These are phyloP conservation scores for Tautogolabrus adspersus DNA, from an alignment of 2,113 vertebrate species.

Conservation along the genomic window DNA sequence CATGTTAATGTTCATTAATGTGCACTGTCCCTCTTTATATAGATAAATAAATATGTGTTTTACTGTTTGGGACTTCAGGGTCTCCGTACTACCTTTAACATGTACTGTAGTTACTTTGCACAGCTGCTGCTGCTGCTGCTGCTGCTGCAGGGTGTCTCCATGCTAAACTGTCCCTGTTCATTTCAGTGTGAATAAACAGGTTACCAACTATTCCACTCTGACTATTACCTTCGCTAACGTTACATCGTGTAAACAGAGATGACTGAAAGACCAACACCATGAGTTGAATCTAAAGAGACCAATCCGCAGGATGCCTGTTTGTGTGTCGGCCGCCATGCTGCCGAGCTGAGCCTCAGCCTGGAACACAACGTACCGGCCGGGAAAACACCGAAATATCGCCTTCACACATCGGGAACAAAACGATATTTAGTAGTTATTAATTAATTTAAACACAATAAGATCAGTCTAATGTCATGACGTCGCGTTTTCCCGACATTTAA, in stretches of 20 bases:
- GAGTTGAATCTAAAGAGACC: not conserved
- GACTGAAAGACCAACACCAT: too few relatives aligned
- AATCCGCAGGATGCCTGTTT: not conserved
- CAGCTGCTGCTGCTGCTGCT: too few relatives aligned
- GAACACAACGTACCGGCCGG: slow-evolving; percentile 51
- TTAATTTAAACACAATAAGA: accelerated
- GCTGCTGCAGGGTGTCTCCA: not conserved
- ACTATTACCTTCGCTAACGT: not conserved
- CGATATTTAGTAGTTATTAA: accelerated
- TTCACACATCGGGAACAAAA: accelerated
- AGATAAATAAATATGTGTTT: too few relatives aligned
- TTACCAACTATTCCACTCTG: not conserved
- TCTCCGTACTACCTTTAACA: too few relatives aligned
- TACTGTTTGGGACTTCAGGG: too few relatives aligned
- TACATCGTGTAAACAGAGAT: too few relatives aligned
- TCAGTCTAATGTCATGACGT: too few relatives aligned
- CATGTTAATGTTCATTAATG: too few relatives aligned
- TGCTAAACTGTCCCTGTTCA: too few relatives aligned
- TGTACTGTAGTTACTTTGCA: too few relatives aligned
- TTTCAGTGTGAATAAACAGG: not conserved
- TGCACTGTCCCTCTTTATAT: too few relatives aligned
- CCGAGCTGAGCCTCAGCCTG: not conserved
- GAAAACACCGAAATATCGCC: accelerated
- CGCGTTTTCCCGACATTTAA: not conserved
- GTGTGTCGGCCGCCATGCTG: slow-evolving; percentile 49